Evolutionary conservation across 1,140 invertebrate genomes (phyloP).

Genomic region (Euwallacea similis): DNA sequence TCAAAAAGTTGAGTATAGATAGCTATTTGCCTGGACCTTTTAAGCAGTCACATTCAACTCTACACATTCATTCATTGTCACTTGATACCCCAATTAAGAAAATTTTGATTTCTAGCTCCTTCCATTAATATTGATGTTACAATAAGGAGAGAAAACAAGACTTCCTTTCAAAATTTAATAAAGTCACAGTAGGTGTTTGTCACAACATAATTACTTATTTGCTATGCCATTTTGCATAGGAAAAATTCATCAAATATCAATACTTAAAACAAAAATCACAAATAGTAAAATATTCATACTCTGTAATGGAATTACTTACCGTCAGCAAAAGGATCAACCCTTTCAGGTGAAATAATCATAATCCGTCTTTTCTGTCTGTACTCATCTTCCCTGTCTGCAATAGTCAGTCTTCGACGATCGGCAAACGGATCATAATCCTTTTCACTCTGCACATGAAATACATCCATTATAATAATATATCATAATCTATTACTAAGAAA

Average conservation of each 20-base stretch:
- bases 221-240: too few species aligned
- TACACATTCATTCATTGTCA: conserved; percentile 37
- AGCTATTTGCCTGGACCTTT: conserved; percentile 4
- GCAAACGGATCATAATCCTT: conserved; percentile 97
- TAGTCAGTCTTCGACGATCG: conserved; percentile 84
- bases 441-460: conserved; percentile 65
- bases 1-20: conserved; percentile 2
- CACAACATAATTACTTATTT: too few species aligned
- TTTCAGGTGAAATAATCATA: conserved; percentile 94
- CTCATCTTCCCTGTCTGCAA: conserved; percentile 96
- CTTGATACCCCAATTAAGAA: conserved; percentile 47
- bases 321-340: conserved; percentile 96
- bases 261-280: too few species aligned
- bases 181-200: too few species aligned
- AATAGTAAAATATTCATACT: too few species aligned
- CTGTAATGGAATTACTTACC: conserved; percentile 65
- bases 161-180: too few species aligned
- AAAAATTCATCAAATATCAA: too few species aligned
- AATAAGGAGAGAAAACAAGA: too few species aligned
- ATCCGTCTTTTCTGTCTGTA: conserved; percentile 85
- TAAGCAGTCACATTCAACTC: not conserved
- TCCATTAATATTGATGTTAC: too few species aligned
- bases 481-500: too few species aligned
- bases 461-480: too few species aligned
- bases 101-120: not conserved